Evolutionary conservation across 1,140 invertebrate species (phyloP).

Genomic region (Microplitis mediator): DNA sequence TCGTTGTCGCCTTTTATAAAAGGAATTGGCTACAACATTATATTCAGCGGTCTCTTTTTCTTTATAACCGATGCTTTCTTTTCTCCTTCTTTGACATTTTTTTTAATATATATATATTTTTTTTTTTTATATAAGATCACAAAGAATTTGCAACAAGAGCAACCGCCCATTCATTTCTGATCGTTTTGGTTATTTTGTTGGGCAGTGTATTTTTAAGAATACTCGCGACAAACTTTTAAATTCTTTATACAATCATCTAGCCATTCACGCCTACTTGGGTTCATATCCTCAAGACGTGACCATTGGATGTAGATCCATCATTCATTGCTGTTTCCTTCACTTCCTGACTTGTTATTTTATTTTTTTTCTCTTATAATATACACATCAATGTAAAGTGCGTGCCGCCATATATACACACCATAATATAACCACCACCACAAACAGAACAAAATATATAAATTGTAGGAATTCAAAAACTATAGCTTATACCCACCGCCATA

Average conservation of each 20-base stretch:
- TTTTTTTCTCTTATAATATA: slow-evolving; percentile 21
- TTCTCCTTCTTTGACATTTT: neutral
- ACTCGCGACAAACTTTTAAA: slow-evolving; percentile 27
- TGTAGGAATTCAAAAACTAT: neutral
- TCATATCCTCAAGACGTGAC: neutral
- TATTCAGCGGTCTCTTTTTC: slow-evolving; percentile 12
- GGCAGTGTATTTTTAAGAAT: slow-evolving; percentile 15
- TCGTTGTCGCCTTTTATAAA: neutral
- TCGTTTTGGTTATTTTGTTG: slow-evolving; percentile 13
- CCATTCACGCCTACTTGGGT: slow-evolving; percentile 42
- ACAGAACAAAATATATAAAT: neutral
- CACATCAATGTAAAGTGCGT: slow-evolving; percentile 12
- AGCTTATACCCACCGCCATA: neutral
- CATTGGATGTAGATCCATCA: slow-evolving; percentile 32
- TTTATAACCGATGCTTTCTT: neutral
- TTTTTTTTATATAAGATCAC: neutral
- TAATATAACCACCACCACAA: neutral
- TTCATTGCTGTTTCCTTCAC: neutral
- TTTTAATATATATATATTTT: neutral
- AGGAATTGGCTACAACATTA: slow-evolving; percentile 7
- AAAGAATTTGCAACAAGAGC: slow-evolving; percentile 29
- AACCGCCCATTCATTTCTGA: slow-evolving; percentile 5
- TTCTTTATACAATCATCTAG: slow-evolving; percentile 48
- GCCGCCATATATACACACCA: slow-evolving; percentile 1
- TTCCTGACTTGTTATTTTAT: neutral